These are phyloP conservation scores for Charina bottae DNA, from an alignment of 2,113 vertebrate genomes.

Conservation along the genomic window DNA sequence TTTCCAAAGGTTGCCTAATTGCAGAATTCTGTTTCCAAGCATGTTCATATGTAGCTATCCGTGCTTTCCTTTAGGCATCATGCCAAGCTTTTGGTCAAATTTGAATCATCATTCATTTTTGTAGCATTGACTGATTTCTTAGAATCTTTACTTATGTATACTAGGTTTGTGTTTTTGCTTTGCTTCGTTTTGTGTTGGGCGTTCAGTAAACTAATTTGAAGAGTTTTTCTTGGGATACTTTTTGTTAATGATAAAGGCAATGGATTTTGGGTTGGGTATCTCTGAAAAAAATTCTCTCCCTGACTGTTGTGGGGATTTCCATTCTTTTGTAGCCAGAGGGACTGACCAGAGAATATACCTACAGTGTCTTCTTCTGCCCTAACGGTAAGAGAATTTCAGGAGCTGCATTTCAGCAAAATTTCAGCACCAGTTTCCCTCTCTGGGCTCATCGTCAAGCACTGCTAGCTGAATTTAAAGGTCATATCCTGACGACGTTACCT, in stretches of 20 bases:
- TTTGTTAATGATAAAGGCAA: neutral
- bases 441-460: neutral
- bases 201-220: neutral
- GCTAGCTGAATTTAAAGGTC: neutral
- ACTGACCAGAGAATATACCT: conserved; percentile 87
- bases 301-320: conserved; percentile 28
- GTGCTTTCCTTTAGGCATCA: neutral
- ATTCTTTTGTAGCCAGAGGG: conserved; percentile 84
- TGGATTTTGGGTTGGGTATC: neutral
- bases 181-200: neutral
- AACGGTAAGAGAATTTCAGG: conserved; percentile 78
- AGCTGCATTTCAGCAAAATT: neutral
- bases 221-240: neutral
- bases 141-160: neutral
- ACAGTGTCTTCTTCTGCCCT: conserved; percentile 94
- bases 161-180: neutral
- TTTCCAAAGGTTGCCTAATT: neutral
- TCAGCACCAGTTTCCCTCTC: neutral
- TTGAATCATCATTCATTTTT: neutral
- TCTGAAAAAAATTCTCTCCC: neutral
- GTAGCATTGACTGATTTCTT: neutral
- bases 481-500: neutral
- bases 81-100: neutral
- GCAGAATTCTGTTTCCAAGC: neutral
- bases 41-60: neutral